Evolutionary conservation across 2,888 invertebrate species (phyloP).

Genomic region (Orthosia gothica): DNA sequence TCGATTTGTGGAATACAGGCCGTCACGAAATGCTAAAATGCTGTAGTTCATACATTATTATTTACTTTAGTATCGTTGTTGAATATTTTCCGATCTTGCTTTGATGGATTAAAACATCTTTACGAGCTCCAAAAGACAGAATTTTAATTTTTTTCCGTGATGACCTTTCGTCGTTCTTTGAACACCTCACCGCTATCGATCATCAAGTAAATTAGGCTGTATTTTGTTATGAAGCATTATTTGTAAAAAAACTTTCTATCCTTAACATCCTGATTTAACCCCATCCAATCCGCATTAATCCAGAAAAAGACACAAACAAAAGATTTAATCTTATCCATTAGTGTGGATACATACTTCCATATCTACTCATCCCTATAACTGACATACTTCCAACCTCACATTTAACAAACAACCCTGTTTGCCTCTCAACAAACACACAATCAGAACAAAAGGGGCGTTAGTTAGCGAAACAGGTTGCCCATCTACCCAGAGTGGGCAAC

Average conservation of each 20-base stretch:
- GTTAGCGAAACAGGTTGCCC: constrained; percentile 53
- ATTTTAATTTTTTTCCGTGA: not conserved
- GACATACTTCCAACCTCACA: constrained; percentile 18
- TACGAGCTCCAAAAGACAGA: not conserved
- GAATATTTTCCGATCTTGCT: not conserved
- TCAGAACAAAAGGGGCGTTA: constrained; percentile 54
- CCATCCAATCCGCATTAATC: too few relatives aligned
- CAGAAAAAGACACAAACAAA: not conserved
- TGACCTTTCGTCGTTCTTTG: not conserved
- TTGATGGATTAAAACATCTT: constrained; percentile 1
- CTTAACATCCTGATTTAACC: not conserved
- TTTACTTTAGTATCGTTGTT: not conserved
- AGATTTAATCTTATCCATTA: not conserved
- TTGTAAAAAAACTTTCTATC: too few relatives aligned
- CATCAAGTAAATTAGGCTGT: not conserved
- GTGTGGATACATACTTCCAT: not conserved
- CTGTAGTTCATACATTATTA: constrained; percentile 14
- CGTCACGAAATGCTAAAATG: constrained; percentile 23
- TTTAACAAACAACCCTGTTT: constrained; percentile 17
- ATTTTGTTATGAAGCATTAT: too few relatives aligned
- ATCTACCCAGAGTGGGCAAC: constrained; percentile 57
- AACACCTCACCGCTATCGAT: not conserved
- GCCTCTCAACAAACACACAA: constrained; percentile 42
- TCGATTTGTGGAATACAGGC: constrained; percentile 32
- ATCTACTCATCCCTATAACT: constrained; percentile 8